Base-by-base conservation (phyloP, 2,797 vertebrate genomes). In the Loris lydekkerianus region DNA sequence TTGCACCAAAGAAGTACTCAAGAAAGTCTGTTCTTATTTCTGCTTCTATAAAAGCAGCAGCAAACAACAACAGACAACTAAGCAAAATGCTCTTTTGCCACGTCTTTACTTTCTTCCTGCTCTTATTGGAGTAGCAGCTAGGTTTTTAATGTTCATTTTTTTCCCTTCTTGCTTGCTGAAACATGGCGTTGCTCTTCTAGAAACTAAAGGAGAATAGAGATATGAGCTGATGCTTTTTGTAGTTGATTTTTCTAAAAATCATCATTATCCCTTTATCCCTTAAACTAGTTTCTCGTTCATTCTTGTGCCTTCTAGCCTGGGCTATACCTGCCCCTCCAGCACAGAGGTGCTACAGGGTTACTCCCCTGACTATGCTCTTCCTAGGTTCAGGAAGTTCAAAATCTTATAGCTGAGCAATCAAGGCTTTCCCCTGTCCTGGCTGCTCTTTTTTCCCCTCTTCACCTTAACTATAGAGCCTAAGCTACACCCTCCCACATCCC, bases 161-260 rank as follows among this genome's bases (percentile, higher is more conserved):
- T 49, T 69, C 49, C 23, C 69, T 3, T 76, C 10, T 23, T 77
- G 21, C 34, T 91, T 70, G 2, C 8, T 85, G 46, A 89, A 89
- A 89, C 11, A 91, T 10, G 23, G 8, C 43, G 31, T 77, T 75
- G 21, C 43, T 80, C 58, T 87, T 89, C 31, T 43, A 23, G n/a
- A 86, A 94, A 63, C 25, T n/a, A 37, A 49, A 85, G n/a, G 25
- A 89, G 8, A 60, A 78, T 9, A 72, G 34, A 72, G 34, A 58
- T 27, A 91, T 18, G 90, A 53, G 61, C 13, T 60, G 40, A 17
- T 70, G 34, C 40, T 49, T 93, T 97, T 49, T 49, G 31, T 94
- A 23, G 8, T 70, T 82, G 29, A 29, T 15, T 58, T 61, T 83
- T 31, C 3, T 13, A 83, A 61, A 53, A 37, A 15, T 21, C 25